phyloP scores from a whole-genome alignment of 1,140 invertebrate genomes.

The Nylanderia fulva region DNA sequence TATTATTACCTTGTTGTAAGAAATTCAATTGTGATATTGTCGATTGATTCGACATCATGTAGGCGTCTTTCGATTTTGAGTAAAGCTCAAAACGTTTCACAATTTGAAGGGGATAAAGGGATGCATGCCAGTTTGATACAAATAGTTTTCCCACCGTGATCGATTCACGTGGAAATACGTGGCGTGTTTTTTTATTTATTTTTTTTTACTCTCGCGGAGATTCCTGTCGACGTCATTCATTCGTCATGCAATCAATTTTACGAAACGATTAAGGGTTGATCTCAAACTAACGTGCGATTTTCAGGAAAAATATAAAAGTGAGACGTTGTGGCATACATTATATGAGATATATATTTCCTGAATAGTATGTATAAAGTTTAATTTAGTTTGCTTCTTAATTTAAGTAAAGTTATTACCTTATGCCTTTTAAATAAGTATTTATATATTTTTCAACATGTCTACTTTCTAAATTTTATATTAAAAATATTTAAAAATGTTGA shows the following conservation, averaged over 20 bases:
- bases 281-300: constrained; percentile 19
- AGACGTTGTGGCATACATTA: background rate
- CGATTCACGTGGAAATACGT: constrained; percentile 29
- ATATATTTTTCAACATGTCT: background rate
- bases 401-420: background rate
- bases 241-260: constrained; percentile 45
- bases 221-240: constrained; percentile 43
- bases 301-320: constrained; percentile 16
- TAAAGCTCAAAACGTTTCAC: constrained; percentile 22
- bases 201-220: constrained; percentile 28
- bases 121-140: constrained; percentile 32
- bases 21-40: constrained; percentile 16
- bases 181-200: constrained; percentile 38
- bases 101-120: background rate
- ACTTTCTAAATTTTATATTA: background rate
- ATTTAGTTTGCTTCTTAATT: background rate
- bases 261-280: constrained; percentile 34
- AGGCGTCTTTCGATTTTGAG: background rate
- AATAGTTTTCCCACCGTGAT: constrained; percentile 24
- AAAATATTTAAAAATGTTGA: background rate
- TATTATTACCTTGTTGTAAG: constrained; percentile 18
- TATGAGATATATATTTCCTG: background rate
- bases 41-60: background rate
- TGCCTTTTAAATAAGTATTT: background rate
- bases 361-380: background rate